Base-by-base conservation (phyloP, 37 sponge, comb jelly and placozoan species). In the Axinella damicornis region DNA sequence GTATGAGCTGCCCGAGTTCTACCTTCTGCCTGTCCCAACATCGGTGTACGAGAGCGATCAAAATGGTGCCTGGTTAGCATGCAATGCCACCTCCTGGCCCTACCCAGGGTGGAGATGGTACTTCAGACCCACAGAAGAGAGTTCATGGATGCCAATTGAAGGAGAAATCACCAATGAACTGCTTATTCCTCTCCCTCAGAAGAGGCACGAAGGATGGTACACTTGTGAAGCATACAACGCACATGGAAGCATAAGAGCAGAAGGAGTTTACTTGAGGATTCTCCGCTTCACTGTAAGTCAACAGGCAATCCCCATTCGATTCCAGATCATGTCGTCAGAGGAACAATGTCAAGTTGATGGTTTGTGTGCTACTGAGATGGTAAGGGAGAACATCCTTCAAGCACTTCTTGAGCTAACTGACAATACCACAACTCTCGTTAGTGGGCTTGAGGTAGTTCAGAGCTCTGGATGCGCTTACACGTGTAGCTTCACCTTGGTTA, bases 51-150 rank as follows among this genome's bases (percentile, higher is more conserved):
- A 34, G 1, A 76, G 84, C 0, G 56, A 83, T 52, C 31, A 38
- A 27, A 83, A 74, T 74, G 84, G 84, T 38, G 84, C 72, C 5
- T 59, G 28, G 52, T 83, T 74, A 64, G 38, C 59, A 13, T 82
- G 73, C 38, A 82, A 71, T 57, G 83, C 83, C n/a, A 59, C 64
- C 57, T 61, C 74, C 25, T 38, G 39, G 0, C 84, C 84, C 2
- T 37, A 21, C 38, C 75, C 84, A 40, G 62, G 72, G 1, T 83
- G 62, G 64, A 58, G 46, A 65, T 83, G 84, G 84, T 74, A 74
- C 65, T 74, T 25, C 41, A 52, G 65, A 55, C 20, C 68, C 5
- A 19, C 4, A 21, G 31, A 37, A n/a, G 53, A 9, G 16, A 22
- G 1, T 2, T n/a, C n/a, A n/a, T 83, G 75, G 75, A 60, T 38